Evolutionary conservation across 2,797 vertebrate genomes (phyloP).

Genomic region (Malurus splendens): DNA sequence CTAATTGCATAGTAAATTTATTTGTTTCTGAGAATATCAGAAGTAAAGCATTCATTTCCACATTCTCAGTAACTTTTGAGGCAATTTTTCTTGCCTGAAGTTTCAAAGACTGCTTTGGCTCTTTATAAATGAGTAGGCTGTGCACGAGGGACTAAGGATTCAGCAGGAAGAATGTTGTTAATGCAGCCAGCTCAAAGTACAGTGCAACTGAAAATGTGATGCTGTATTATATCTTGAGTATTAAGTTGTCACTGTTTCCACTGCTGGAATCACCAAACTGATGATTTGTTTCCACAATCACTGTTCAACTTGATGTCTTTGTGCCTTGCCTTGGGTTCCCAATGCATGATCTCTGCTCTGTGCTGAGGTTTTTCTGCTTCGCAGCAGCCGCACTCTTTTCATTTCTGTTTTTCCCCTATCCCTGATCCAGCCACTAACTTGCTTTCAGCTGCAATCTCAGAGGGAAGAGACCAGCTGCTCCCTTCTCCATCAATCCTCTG

Average conservation of each 20-base stretch:
- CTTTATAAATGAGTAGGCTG: not conserved
- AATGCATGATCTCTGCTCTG: not conserved
- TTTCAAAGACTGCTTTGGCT: not conserved
- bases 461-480: not conserved
- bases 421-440: not conserved
- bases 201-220: not conserved
- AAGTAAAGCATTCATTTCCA: not conserved
- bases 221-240: not conserved
- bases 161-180: not conserved
- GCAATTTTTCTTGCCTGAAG: slow-evolving; percentile 13
- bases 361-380: not conserved
- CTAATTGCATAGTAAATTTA: not conserved
- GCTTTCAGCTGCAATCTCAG: not conserved
- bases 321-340: not conserved
- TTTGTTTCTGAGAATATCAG: not conserved
- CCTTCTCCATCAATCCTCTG: not conserved
- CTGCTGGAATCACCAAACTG: not conserved
- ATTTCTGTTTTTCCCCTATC: not conserved
- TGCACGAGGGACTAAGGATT: not conserved
- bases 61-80: not conserved
- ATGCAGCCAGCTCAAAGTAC: not conserved
- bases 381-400: not conserved
- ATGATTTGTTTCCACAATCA: not conserved
- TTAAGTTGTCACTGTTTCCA: not conserved
- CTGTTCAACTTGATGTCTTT: not conserved